Conservation (phyloP, 1,140 invertebrate genomes). For the Bursaphelenchus mucronatus region DNA sequence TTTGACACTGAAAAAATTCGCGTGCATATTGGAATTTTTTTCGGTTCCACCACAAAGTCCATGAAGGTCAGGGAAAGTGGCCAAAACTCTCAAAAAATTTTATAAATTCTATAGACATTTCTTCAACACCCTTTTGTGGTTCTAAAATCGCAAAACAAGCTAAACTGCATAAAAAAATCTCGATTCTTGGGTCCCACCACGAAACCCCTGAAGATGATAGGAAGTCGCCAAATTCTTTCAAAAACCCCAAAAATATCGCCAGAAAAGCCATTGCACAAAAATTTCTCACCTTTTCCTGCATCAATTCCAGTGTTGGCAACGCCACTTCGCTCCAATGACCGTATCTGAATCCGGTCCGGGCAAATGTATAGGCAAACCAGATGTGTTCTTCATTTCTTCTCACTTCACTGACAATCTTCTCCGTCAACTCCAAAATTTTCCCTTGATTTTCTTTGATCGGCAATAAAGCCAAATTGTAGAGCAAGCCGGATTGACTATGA, state of each 20-base stretch:
- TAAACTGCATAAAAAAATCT: no score
- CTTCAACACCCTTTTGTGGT: no score
- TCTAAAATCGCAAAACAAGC: no score
- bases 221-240: conserved; percentile 1
- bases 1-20: conserved; percentile 18
- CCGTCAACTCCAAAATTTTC: neutral
- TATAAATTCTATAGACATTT: neutral
- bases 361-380: conserved; percentile 29
- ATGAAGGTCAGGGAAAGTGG: no score
- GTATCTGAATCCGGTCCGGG: conserved; percentile 24
- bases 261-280: neutral
- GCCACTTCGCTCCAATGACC: conserved; percentile 27
- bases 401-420: neutral
- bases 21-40: neutral
- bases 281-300: conserved; percentile 10
- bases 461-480: conserved; percentile 7
- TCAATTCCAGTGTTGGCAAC: conserved; percentile 22
- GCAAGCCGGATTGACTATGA: neutral
- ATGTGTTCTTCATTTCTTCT: conserved; percentile 1
- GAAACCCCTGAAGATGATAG: neutral
- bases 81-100: neutral
- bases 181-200: no score
- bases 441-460: neutral
- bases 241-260: conserved; percentile 2
- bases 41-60: no score